Percentiles rank a stretch among this genome's conserved stretches.
Conservation (phyloP, 2,797 vertebrate genomes). For the Cichlasoma orientale region DNA sequence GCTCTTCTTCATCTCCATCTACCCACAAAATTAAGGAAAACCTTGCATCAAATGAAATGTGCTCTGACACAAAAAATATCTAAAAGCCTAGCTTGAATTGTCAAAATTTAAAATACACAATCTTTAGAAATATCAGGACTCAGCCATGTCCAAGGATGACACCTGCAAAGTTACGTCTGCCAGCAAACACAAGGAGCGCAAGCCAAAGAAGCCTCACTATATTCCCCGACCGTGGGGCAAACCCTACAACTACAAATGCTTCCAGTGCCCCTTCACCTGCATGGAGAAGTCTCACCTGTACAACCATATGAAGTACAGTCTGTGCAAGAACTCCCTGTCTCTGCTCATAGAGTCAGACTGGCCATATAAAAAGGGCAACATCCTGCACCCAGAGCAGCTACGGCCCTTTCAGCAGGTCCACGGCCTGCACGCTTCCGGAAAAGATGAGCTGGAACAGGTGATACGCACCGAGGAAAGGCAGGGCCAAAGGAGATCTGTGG, state of each 20-base stretch:
- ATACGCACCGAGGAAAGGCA: conserved; percentile 64
- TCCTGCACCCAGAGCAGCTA: conserved; percentile 86
- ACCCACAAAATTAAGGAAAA: conserved; percentile 15
- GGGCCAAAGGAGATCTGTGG: conserved; percentile 33
- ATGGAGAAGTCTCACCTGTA: conserved; percentile 99
- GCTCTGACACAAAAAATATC: neutral
- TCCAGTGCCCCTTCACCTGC: conserved; percentile 99
- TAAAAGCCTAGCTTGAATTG: neutral
- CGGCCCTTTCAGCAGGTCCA: conserved; percentile 81
- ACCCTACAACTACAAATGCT: conserved; percentile 99
- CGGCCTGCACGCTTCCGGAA: conserved; percentile 33
- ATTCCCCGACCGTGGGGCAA: conserved; percentile 98
- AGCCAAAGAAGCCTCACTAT: conserved; percentile 98
- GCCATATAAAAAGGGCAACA: conserved; percentile 92
- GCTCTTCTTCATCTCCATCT: neutral
- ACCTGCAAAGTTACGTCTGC: conserved; percentile 85
- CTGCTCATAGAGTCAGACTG: conserved; percentile 95
- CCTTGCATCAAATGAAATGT: conserved; percentile 36
- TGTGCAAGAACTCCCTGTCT: conserved; percentile 97
- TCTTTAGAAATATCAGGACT: neutral
- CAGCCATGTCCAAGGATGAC: conserved; percentile 90
- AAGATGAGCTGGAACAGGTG: conserved; percentile 68
- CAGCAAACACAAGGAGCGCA: conserved; percentile 92
- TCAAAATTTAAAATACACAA: neutral
- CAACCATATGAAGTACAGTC: conserved; percentile 99